Evolutionary conservation across 2,888 invertebrate genomes (phyloP).

Genomic region (Melieria omissa): DNA sequence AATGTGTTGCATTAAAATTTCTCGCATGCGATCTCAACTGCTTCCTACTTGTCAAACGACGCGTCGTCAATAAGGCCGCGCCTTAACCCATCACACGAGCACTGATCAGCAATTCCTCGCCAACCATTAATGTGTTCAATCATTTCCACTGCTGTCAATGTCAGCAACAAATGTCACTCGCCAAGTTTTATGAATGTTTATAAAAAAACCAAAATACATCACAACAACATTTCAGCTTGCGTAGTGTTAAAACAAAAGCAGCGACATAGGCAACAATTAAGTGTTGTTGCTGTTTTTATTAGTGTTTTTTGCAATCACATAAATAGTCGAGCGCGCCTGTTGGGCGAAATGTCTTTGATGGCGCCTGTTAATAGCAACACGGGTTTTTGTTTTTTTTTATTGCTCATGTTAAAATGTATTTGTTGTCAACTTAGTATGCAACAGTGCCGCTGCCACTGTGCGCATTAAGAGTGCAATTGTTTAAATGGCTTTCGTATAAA

Average conservation of each 20-base stretch:
- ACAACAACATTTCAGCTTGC: conserved; percentile 18
- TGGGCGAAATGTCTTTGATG: conserved; percentile 29
- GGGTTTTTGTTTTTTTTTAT: not conserved
- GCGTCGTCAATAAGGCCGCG: conserved; percentile 15
- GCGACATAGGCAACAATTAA: conserved; percentile 23
- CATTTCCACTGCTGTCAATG: conserved; percentile 56
- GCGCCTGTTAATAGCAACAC: conserved; percentile 31
- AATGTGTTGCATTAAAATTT: conserved; percentile 26
- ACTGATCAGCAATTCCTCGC: conserved; percentile 51
- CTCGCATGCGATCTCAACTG: conserved; percentile 32
- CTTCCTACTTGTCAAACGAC: conserved; percentile 34
- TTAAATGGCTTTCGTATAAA: conserved; percentile 40
- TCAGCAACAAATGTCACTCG: conserved; percentile 49
- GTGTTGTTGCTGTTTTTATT: conserved; percentile 13
- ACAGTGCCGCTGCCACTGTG: conserved; percentile 44
- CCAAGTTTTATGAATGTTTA: not conserved
- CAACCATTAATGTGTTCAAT: conserved; percentile 53
- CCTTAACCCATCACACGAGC: conserved; percentile 32
- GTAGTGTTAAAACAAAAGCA: conserved; percentile 18
- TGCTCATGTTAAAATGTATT: conserved; percentile 7
- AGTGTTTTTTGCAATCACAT: conserved; percentile 27
- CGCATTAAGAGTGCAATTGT: conserved; percentile 47
- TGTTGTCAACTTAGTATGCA: conserved; percentile 54
- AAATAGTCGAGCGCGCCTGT: conserved; percentile 16
- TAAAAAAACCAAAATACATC: not conserved